These are phyloP conservation scores for Cheilosia impressa DNA, from an alignment of 2,888 invertebrate genomes.

Conservation along the genomic window DNA sequence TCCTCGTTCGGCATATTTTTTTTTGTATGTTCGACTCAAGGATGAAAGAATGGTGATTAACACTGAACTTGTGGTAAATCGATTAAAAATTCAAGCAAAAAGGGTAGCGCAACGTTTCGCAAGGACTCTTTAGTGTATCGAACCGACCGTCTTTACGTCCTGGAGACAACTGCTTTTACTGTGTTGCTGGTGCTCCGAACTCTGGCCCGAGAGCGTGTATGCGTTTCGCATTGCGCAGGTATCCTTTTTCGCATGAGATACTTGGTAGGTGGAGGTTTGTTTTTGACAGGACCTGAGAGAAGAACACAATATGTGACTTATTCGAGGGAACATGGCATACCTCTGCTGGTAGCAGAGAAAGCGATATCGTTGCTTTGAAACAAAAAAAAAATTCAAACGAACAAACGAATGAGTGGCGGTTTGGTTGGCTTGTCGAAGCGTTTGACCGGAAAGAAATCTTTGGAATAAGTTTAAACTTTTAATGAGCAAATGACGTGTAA, in stretches of 20 bases:
- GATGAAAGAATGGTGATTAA: constrained; percentile 70
- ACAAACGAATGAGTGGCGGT: neutral
- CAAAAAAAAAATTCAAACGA: neutral
- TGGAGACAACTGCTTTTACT: constrained; percentile 67
- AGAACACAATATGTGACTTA: neutral
- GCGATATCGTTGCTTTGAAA: constrained; percentile 24
- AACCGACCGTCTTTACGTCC: constrained; percentile 72
- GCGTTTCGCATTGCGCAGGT: constrained; percentile 72
- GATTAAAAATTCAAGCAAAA: constrained; percentile 72
- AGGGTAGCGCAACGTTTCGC: constrained; percentile 55
- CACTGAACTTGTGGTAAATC: constrained; percentile 75
- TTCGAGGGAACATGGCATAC: constrained; percentile 1
- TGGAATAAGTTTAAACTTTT: constrained; percentile 44
- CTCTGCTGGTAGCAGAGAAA: constrained; percentile 16
- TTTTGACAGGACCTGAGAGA: constrained; percentile 53
- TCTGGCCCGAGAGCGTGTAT: constrained; percentile 54
- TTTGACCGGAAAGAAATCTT: constrained; percentile 5
- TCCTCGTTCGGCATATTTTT: constrained; percentile 54
- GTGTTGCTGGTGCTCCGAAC: constrained; percentile 35
- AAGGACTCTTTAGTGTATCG: constrained; percentile 41
- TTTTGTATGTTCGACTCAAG: constrained; percentile 49
- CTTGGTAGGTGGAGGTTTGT: neutral
- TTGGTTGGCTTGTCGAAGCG: constrained; percentile 16
- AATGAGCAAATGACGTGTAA: constrained; percentile 57
- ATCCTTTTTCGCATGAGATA: constrained; percentile 60